Conservation (phyloP, 1,140 invertebrate species). For the Anadara kagoshimensis region DNA sequence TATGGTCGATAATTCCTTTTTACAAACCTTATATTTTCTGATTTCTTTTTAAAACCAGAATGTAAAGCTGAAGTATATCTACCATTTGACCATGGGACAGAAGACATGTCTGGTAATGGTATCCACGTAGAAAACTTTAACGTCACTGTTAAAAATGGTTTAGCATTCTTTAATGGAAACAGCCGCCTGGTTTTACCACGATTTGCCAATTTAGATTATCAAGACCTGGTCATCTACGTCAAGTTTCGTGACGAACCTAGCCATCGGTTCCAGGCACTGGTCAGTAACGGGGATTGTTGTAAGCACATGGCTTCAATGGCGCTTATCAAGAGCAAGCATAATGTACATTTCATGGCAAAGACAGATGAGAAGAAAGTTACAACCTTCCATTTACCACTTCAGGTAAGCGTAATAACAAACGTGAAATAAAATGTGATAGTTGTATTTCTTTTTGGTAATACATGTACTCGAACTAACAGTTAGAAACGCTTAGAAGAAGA, state of each 20-base stretch:
- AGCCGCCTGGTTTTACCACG: constrained; percentile 7
- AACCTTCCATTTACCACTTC: constrained; percentile 23
- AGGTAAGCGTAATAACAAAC: constrained; percentile 17
- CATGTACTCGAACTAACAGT: no score
- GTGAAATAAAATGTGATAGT: not conserved
- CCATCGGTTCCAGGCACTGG: not conserved
- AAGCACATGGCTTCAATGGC: constrained; percentile 20
- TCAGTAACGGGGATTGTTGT: constrained; percentile 38
- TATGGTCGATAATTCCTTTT: not conserved
- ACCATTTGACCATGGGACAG: constrained; percentile 2
- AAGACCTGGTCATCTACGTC: constrained; percentile 22
- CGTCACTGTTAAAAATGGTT: not conserved
- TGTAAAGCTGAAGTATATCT: constrained; percentile 24
- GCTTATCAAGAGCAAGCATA: constrained; percentile 19
- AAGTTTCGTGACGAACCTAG: constrained; percentile 6
- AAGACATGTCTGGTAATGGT: constrained; percentile 4
- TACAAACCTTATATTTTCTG: not conserved
- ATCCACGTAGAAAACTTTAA: constrained; percentile 17
- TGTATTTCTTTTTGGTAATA: no score
- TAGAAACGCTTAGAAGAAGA: no score
- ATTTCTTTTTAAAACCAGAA: constrained; percentile 4
- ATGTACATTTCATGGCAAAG: constrained; percentile 34
- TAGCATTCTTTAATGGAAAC: constrained; percentile 22
- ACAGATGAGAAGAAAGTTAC: constrained; percentile 9
- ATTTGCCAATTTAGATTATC: constrained; percentile 1